Conservation (phyloP, 2,888 invertebrate species). For the Proisotoma minuta region DNA sequence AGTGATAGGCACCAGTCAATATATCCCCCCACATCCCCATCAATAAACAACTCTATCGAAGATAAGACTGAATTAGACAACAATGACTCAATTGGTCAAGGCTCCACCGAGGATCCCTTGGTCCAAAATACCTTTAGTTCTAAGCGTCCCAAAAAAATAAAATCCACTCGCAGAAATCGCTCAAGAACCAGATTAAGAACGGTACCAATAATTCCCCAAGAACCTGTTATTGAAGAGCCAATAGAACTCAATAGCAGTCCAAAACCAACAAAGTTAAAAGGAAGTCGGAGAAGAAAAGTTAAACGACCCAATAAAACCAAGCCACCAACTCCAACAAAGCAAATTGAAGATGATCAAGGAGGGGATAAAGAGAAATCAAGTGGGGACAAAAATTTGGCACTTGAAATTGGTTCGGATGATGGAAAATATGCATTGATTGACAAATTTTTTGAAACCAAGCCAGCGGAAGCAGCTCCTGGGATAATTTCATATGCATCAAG, state of each 20-base stretch:
- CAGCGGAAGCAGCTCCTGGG: constrained; percentile 65
- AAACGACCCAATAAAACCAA: constrained; percentile 37
- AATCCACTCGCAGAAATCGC: not conserved
- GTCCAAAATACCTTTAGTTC: not conserved
- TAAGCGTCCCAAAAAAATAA: not conserved
- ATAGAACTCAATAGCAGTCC: constrained; percentile 18
- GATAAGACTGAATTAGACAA: constrained; percentile 7
- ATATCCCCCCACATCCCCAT: constrained; percentile 9
- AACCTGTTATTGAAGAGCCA: not conserved
- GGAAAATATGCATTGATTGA: constrained; percentile 86
- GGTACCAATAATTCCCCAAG: not conserved
- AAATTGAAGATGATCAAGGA: constrained; percentile 28
- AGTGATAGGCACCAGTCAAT: constrained; percentile 1
- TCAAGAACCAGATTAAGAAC: not conserved
- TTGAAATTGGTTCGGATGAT: constrained; percentile 56
- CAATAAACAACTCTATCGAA: not conserved
- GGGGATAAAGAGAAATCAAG: constrained; percentile 5
- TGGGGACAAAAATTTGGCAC: constrained; percentile 46
- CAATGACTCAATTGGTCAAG: too few species aligned
- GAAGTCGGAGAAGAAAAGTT: constrained; percentile 39
- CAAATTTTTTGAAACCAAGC: constrained; percentile 64
- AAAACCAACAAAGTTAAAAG: constrained; percentile 29
- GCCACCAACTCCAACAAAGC: constrained; percentile 23
- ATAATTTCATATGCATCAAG: constrained; percentile 76
- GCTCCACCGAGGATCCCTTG: not conserved